A percentile compares a stretch with the other conserved stretches of the same genome.
phyloP scores from a whole-genome alignment of 2,113 vertebrate genomes.

The Scatophagus argus region DNA sequence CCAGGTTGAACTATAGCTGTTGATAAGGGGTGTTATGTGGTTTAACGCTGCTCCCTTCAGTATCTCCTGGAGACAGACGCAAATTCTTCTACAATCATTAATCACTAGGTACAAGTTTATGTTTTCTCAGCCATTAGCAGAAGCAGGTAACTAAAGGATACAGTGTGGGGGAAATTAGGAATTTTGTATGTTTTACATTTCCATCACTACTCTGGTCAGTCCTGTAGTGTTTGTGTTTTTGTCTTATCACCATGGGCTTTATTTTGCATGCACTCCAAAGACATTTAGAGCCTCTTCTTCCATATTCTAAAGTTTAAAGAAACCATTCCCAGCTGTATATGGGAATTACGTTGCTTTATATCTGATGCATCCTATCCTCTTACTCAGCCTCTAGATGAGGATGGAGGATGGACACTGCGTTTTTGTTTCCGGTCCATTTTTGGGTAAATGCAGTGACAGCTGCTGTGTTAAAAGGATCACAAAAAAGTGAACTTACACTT shows the following conservation, averaged over 20 bases:
- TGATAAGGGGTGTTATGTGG: slow-evolving; percentile 64
- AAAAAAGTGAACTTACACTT: neutral
- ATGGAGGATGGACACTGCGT: neutral
- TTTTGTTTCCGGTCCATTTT: neutral
- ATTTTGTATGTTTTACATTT: slow-evolving; percentile 8
- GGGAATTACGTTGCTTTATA: neutral
- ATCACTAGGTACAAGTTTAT: slow-evolving; percentile 3
- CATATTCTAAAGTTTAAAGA: neutral
- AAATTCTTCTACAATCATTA: slow-evolving; percentile 23
- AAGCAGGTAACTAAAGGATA: neutral
- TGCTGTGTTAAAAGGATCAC: neutral
- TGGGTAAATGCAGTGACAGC: neutral
- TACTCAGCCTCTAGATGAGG: neutral
- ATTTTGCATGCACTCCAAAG: neutral
- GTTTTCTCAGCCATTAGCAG: slow-evolving; percentile 18
- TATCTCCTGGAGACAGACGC: slow-evolving; percentile 41
- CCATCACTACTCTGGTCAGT: neutral
- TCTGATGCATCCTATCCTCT: neutral
- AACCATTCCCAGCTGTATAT: neutral
- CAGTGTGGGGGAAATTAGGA: neutral
- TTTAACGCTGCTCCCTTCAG: slow-evolving; percentile 44
- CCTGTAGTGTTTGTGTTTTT: slow-evolving; percentile 2
- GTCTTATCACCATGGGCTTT: slow-evolving; percentile 6
- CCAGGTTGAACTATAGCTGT: slow-evolving; percentile 57
- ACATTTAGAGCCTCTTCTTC: neutral